A percentile compares a stretch with the other conserved stretches of the same genome.
Conservation (phyloP, 2,113 vertebrate species). For the Heterotilapia buettikoferi region DNA sequence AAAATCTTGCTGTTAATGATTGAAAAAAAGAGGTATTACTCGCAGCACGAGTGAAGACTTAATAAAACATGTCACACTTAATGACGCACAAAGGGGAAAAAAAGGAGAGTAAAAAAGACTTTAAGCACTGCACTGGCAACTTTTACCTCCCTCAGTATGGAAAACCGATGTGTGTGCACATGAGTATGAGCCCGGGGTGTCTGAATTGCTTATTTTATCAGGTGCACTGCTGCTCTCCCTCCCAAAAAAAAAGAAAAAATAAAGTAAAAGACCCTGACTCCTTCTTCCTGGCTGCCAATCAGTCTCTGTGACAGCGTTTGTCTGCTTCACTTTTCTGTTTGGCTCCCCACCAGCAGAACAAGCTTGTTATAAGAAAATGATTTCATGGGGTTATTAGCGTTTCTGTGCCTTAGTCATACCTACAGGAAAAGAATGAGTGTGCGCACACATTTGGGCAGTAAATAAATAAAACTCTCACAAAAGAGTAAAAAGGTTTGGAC, state of each 20-base stretch:
- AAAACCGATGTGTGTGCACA: conserved; percentile 48
- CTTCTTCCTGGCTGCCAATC: conserved; percentile 33
- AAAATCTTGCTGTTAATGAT: neutral
- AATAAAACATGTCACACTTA: conserved; percentile 35
- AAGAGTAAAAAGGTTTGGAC: neutral
- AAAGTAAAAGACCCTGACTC: neutral
- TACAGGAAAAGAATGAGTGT: neutral
- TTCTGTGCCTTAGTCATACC: neutral
- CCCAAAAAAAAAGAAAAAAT: neutral
- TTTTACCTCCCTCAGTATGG: conserved; percentile 23
- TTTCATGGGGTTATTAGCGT: neutral
- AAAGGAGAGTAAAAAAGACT: neutral
- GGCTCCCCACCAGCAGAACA: neutral
- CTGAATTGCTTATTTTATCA: conserved; percentile 72
- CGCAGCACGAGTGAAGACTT: conserved; percentile 9
- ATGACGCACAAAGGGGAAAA: conserved; percentile 13
- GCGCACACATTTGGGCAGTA: neutral
- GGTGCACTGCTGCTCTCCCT: conserved; percentile 49
- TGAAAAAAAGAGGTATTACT: neutral
- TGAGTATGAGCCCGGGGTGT: conserved; percentile 4
- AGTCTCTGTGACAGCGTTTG: neutral
- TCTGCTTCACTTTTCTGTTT: conserved; percentile 21
- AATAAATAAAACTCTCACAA: neutral
- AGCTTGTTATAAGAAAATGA: neutral
- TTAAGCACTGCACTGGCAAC: conserved; percentile 13